Percentiles rank a stretch among this genome's conserved stretches.
These are phyloP conservation scores for Eupithecia pulchellata DNA, from an alignment of 2,888 invertebrate species.

Conservation along the genomic window DNA sequence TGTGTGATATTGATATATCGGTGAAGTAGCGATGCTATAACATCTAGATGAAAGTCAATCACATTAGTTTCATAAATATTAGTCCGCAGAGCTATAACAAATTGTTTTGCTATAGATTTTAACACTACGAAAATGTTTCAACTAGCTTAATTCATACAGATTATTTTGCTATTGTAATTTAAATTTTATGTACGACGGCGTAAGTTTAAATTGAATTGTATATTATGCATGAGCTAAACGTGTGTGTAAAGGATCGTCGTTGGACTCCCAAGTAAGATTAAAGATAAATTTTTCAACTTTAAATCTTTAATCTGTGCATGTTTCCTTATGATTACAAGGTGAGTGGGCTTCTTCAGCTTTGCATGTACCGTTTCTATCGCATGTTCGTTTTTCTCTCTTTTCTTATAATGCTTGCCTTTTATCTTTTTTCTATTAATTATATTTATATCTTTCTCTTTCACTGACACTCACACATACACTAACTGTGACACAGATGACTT, in stretches of 20 bases:
- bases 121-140: slow-evolving; percentile 74
- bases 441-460: slow-evolving; percentile 69
- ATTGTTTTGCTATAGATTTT: slow-evolving; percentile 83
- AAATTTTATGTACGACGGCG: slow-evolving; percentile 63
- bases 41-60: slow-evolving; percentile 50
- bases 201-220: slow-evolving; percentile 59
- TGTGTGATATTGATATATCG: slow-evolving; percentile 62
- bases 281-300: slow-evolving; percentile 66
- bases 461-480: slow-evolving; percentile 63
- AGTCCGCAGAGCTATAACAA: slow-evolving; percentile 80
- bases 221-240: slow-evolving; percentile 62
- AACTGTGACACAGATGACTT: slow-evolving; percentile 59
- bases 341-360: slow-evolving; percentile 72
- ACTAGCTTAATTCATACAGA: slow-evolving; percentile 74
- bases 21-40: slow-evolving; percentile 31
- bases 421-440: slow-evolving; percentile 65
- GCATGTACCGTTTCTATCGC: slow-evolving; percentile 75
- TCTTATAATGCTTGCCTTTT: slow-evolving; percentile 75
- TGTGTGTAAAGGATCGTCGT: slow-evolving; percentile 84
- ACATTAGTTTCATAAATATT: slow-evolving; percentile 56
- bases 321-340: slow-evolving; percentile 59
- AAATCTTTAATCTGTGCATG: slow-evolving; percentile 68
- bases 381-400: slow-evolving; percentile 64
- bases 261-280: slow-evolving; percentile 83
- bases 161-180: slow-evolving; percentile 76